phyloP scores from a whole-genome alignment of 2,113 vertebrate species.

The Leuciscus idus region DNA sequence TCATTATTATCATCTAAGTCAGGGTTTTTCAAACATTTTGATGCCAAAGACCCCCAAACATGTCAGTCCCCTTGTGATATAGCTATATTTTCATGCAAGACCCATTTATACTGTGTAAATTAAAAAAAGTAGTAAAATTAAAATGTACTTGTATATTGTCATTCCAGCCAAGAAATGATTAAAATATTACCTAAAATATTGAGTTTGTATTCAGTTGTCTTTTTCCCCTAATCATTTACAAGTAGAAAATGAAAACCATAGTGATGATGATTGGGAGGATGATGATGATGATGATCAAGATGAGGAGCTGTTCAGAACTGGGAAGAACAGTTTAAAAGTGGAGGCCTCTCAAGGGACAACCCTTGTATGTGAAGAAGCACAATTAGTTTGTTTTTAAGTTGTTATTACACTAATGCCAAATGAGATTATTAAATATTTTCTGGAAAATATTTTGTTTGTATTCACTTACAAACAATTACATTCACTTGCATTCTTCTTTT shows the following conservation, averaged over 20 bases:
- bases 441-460: no score
- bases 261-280: slow-evolving; percentile 46
- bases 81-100: background rate
- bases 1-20: no score
- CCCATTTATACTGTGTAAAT: no score
- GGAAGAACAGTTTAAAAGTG: slow-evolving; percentile 1
- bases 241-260: slow-evolving; percentile 30
- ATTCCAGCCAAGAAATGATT: background rate
- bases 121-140: background rate
- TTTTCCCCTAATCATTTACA: background rate
- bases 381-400: background rate
- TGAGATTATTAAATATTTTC: no score
- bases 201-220: background rate
- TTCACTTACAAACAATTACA: no score
- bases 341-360: background rate
- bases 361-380: background rate
- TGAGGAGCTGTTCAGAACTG: slow-evolving; percentile 38
- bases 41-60: background rate
- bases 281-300: slow-evolving; percentile 39
- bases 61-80: background rate
- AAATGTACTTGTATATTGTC: background rate
- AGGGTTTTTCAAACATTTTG: background rate
- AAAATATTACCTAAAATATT: background rate
- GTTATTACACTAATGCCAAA: no score
- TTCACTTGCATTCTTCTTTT: background rate